phyloP scores from a whole-genome alignment of 2,888 invertebrate species.

The Melikaiella ostensackeni region DNA sequence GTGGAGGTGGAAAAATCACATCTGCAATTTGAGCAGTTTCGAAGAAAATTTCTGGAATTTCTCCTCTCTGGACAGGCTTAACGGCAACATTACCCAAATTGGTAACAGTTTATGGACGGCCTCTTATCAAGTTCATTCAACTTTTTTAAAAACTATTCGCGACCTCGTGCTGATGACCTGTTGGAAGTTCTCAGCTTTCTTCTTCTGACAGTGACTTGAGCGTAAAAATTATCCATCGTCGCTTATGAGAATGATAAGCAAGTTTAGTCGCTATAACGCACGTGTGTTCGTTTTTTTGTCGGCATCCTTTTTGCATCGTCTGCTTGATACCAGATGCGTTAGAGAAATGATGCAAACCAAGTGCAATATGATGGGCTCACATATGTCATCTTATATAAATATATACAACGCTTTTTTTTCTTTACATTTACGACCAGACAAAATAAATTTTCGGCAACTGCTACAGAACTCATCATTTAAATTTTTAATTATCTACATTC shows the following conservation, averaged over 20 bases:
- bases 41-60: too few species aligned
- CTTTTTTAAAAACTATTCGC: not conserved
- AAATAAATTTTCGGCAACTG: constrained; percentile 45
- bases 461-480: not conserved
- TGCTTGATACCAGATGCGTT: constrained; percentile 43
- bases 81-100: too few species aligned
- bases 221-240: not conserved
- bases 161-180: not conserved
- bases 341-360: constrained; percentile 45
- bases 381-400: constrained; percentile 2
- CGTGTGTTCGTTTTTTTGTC: constrained; percentile 14
- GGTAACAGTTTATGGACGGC: too few species aligned
- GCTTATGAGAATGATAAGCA: not conserved
- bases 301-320: constrained; percentile 40
- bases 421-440: not conserved
- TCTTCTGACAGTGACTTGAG: not conserved
- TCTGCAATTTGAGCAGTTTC: too few species aligned
- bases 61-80: too few species aligned
- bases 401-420: not conserved
- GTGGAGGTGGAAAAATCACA: too few species aligned
- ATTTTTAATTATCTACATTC: too few species aligned
- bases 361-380: constrained; percentile 20
- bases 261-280: constrained; percentile 17
- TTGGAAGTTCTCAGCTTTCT: not conserved
- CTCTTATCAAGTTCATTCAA: too few species aligned